phyloP scores from a whole-genome alignment of 2,888 invertebrate species.

The Dryobotodes eremita region DNA sequence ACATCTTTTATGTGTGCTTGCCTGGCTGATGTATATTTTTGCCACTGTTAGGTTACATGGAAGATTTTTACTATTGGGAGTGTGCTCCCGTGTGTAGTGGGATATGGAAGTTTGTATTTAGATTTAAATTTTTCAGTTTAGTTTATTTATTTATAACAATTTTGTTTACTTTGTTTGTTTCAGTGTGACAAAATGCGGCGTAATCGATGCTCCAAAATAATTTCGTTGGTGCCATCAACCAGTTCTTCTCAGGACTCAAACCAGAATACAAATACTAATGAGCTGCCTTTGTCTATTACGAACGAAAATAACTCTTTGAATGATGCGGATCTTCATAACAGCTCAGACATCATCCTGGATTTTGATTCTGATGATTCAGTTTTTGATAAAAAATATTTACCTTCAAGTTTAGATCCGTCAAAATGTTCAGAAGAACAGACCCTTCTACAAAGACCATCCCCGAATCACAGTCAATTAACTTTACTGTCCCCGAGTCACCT shows the following conservation, averaged over 20 bases:
- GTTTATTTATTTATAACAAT: no score
- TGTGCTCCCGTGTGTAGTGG: no score
- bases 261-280: neutral
- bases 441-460: conserved; percentile 13
- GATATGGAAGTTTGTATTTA: neutral
- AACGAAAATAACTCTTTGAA: conserved; percentile 5
- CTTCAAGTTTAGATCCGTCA: conserved; percentile 3
- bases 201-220: conserved; percentile 2
- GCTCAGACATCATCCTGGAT: neutral
- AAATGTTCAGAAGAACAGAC: conserved; percentile 1
- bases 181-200: neutral
- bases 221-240: neutral
- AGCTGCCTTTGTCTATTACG: neutral
- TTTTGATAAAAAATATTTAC: conserved; percentile 1
- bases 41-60: no score
- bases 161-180: neutral
- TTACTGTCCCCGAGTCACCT: neutral
- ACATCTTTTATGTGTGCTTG: conserved; percentile 1
- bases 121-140: neutral
- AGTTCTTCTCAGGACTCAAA: neutral
- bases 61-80: no score
- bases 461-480: neutral
- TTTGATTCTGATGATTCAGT: conserved; percentile 8
- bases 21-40: neutral
- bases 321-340: neutral